Evolutionary conservation across 2,888 invertebrate genomes (phyloP), one percentile per base, ranked within the genome.

Genomic region (Lamproptera curius): DNA sequence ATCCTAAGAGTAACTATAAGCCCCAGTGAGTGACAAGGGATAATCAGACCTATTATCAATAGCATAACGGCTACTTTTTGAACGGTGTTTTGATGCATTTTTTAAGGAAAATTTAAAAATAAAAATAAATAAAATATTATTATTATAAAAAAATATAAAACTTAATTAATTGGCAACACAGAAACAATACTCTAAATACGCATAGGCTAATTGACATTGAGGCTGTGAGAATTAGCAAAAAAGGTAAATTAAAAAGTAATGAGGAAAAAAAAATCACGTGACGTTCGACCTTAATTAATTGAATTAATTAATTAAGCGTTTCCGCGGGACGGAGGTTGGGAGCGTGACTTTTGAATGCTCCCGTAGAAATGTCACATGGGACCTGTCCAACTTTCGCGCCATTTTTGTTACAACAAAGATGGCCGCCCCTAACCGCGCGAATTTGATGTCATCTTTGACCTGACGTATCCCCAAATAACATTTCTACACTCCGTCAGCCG

Each of bases 161-260:
- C 65, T 77, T n/a, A 81, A 79, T 78, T 79, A 82, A 85, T 86
- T 85, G 87, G 85, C 85, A 81, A 79, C 77, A 73, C 86, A 83
- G 80, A 83, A 83, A 83, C 85, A 86, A 82, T 86, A 87, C 85
- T 82, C 75, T 85, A 73, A 76, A 80, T 84, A 84, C 75, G 83
- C 82, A 86, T 88, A 88, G 88, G 88, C 88, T 88, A 88, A 87
- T 86, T 84, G 76, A 84, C 80, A 82, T 79, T 80, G 83, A 78
- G 88, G 88, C 88, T 88, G 88, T 88, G 88, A 88, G 28, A 79
- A 84, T 86, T 88, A 88, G 88, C 88, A 84, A 86, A 86, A 76
- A 77, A 75, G 75, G 70, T 75, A 71, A 28, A n/a, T 28, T 5
- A 28, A 28, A 10, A 28, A 28, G n/a, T n/a, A n/a, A 23, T 6